Evolutionary conservation across 2,113 vertebrate genomes (phyloP), one percentile per base, ranked within the genome.

Genomic region (Conger conger): DNA sequence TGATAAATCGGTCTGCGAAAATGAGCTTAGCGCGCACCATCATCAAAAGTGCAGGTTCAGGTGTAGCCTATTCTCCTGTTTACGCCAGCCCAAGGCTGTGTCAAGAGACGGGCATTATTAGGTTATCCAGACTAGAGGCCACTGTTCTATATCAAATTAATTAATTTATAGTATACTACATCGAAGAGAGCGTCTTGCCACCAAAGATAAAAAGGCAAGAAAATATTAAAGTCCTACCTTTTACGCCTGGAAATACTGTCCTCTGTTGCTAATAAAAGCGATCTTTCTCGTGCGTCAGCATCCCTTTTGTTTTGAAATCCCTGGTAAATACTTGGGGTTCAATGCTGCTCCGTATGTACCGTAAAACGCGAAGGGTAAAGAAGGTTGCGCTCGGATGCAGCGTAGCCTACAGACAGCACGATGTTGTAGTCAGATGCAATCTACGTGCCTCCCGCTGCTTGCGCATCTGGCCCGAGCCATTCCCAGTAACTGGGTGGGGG

Each of bases 391-490:
- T 30, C 45, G 4, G 30, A 57, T 35, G 16, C 35, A 35, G 16
- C 35, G 23, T 33, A 53, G 76, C 35, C 9, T 30, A 16, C 2
- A 78, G 76, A 78, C 36, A 37, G 83, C 30, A 11, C 37, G 76
- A 33, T 45, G 50, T 17, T 11, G 40, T 40, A 8, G 16, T 50
- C 79, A 30, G 79, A 45, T 50, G 35, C 76, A 78, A 53, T 18
- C 18, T 36, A 33, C 36, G 50, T 33, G 20, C 57, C 77, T 63
- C 30, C 77, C 38, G 50, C 57, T 27, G 50, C 83, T 33, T 45
- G 83, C 83, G 77, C 76, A 63, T 50, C 83, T 79, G 53, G 83
- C 77, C 27, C 83, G 38, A 37, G 57, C 83, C 77, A 60, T 42
- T 84, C 77, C 60, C 23, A 35, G 17, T 57, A 83, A 83, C 76